Evolutionary conservation across 2,113 vertebrate species (phyloP).

Genomic region (Saccopteryx leptura): DNA sequence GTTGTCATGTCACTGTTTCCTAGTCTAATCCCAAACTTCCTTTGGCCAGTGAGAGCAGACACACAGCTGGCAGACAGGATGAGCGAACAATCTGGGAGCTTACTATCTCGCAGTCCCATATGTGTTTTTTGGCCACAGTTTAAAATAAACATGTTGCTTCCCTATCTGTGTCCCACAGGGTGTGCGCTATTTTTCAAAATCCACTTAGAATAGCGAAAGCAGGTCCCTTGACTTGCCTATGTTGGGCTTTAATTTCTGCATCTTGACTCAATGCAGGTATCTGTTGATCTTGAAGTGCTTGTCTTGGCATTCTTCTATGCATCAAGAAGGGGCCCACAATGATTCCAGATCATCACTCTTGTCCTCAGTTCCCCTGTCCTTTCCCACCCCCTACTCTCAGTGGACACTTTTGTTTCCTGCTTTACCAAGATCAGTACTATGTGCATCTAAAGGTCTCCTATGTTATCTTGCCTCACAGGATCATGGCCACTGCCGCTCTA

Average conservation of each 20-base stretch:
- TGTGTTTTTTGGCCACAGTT: not conserved
- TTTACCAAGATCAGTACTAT: not conserved
- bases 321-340: not conserved
- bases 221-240: not conserved
- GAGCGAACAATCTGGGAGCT: not conserved
- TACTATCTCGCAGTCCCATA: not conserved
- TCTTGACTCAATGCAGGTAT: not conserved
- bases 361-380: not conserved
- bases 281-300: not conserved
- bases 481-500: not conserved
- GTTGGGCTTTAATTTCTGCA: not conserved
- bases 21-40: constrained; percentile 63
- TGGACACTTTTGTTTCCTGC: not conserved
- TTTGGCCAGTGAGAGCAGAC: not conserved
- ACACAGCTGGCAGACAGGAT: constrained; percentile 6
- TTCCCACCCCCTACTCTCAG: not conserved
- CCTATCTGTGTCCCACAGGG: not conserved
- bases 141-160: constrained; percentile 60
- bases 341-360: not conserved
- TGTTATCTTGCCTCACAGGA: not conserved
- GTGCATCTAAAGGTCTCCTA: not conserved
- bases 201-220: constrained; percentile 3
- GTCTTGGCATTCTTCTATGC: not conserved
- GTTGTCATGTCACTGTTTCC: constrained; percentile 34
- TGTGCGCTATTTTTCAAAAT: constrained; percentile 65